These are phyloP conservation scores for Chinchilla lanigera DNA, from an alignment of 2,113 vertebrate species.

Conservation along the genomic window DNA sequence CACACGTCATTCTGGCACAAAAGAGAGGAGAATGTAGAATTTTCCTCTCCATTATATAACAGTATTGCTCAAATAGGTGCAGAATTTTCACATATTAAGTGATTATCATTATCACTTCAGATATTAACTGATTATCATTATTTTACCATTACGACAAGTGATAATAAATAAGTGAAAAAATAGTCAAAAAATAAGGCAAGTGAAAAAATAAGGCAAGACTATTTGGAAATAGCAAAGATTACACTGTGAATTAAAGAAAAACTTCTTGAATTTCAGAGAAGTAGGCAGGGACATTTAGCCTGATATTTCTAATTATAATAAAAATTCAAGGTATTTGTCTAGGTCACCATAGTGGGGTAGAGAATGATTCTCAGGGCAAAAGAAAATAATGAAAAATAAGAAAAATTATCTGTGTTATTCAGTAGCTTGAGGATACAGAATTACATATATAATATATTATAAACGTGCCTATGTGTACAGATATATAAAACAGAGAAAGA, in stretches of 20 bases:
- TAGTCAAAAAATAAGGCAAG: too few species aligned
- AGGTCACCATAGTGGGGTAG: neutral
- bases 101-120: too few species aligned
- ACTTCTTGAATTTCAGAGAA: neutral
- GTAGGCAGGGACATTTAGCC: neutral
- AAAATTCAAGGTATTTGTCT: neutral
- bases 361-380: neutral
- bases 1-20: slow-evolving; percentile 11
- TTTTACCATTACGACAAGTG: too few species aligned
- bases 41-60: neutral
- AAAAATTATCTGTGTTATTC: neutral
- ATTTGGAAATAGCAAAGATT: slow-evolving; percentile 2
- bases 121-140: too few species aligned
- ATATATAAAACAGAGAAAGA: neutral
- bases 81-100: slow-evolving; percentile 41
- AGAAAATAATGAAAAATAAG: neutral
- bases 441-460: neutral
- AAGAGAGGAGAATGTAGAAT: neutral
- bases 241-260: neutral
- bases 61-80: neutral
- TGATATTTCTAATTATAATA: neutral
- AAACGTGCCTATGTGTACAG: too few species aligned
- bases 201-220: neutral
- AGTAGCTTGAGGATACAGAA: neutral
- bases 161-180: too few species aligned